Base-by-base conservation (phyloP, 2,113 vertebrate species). In the Tachuris rubrigastra region DNA sequence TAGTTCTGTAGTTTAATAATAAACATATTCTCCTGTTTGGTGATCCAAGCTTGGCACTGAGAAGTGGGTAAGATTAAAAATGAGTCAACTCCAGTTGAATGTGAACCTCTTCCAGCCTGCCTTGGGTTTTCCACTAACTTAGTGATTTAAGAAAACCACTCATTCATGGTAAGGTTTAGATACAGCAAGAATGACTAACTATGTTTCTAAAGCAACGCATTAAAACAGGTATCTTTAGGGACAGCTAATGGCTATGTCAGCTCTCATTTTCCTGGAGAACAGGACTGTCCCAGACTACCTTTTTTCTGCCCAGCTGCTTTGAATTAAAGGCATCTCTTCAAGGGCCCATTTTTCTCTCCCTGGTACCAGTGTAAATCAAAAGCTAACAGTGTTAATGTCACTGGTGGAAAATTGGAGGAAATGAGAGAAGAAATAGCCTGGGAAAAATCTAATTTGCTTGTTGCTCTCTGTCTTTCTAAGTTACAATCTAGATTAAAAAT, bases 391-490 rank as follows among this genome's bases (percentile, higher is more conserved):
- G 74, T 95, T 95, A 95, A 92, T 73, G 80, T 93, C 69, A 81
- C 44, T 75, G 31, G 58, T 92, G 78, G 86, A 96, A 94, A 95
- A 88, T 3, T 68, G 75, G 76, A 94, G 93, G 92, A 94, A 95
- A 97, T 89, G 88, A 90, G 83, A 95, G 65, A 95, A 96, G 79
- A 87, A 93, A 94, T 93, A 95, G 4, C 53, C 44, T 82, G 47
- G 66, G 77, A 49, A 81, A 94, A 95, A 96, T 87, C 66, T 85
- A 87, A 96, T 95, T 96, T 97, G 39, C 16, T 79, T 86, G 87
- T 92, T 90, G 12, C 0, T 22, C 62, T 78, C 23, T 80, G 53
- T 63, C 77, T 87, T 81, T 90, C 60, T 60, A 79, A 62, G 49
- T 65, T 75, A 18, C 62, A 75, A 78, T 66, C 52, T 58, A 60